These are phyloP conservation scores for Crocuta crocuta DNA, from an alignment of 2,113 vertebrate genomes.

Conservation along the genomic window DNA sequence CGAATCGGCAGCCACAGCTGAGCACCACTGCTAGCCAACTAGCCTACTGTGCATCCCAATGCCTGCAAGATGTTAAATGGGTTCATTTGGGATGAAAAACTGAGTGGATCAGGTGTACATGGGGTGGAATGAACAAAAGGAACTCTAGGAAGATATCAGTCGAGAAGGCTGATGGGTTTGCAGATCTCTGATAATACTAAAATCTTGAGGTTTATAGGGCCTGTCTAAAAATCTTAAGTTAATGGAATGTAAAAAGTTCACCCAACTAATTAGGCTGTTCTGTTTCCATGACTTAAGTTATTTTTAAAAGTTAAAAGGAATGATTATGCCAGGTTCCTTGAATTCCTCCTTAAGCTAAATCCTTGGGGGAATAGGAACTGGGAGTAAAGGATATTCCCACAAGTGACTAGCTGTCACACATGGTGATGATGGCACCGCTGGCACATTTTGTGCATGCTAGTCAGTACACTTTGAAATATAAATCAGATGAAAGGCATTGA, in stretches of 20 bases:
- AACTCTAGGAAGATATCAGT: fast-evolving
- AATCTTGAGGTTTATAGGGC: background rate
- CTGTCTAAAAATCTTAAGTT: slow-evolving; percentile 12
- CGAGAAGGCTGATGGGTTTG: background rate
- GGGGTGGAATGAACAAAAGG: background rate
- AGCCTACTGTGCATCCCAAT: fast-evolving
- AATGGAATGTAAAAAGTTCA: background rate
- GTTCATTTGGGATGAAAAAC: background rate
- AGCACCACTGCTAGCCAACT: background rate
- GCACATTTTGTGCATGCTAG: background rate
- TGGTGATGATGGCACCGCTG: fast-evolving
- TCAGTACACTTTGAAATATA: background rate
- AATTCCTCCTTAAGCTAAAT: background rate
- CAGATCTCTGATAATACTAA: background rate
- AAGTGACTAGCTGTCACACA: background rate
- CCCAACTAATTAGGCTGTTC: background rate
- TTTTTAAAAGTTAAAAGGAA: slow-evolving; percentile 28
- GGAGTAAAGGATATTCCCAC: background rate
- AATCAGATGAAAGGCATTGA: background rate
- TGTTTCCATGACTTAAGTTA: background rate
- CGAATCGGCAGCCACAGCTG: background rate
- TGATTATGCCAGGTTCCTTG: background rate
- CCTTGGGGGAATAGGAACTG: background rate
- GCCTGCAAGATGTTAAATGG: background rate
- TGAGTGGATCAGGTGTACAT: background rate